Conservation (phyloP, 2,113 vertebrate genomes). For the Dipodomys spectabilis region DNA sequence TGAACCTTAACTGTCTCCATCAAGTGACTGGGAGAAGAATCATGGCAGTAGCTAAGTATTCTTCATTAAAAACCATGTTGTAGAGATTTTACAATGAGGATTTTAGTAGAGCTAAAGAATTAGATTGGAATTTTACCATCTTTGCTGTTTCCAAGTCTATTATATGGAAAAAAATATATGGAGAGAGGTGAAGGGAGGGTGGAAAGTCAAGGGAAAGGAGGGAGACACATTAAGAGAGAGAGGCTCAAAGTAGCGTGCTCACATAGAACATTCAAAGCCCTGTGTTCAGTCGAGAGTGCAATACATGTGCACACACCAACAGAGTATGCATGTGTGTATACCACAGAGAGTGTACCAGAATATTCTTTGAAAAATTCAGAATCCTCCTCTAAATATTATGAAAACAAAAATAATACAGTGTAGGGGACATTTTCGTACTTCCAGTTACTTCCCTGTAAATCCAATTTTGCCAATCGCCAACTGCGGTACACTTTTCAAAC, state of each 20-base stretch:
- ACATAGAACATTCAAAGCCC: no score
- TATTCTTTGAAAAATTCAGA: not conserved
- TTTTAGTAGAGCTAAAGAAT: slow-evolving; percentile 85
- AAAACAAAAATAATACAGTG: not conserved
- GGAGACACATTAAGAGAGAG: no score
- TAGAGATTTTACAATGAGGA: slow-evolving; percentile 85
- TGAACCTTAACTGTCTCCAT: slow-evolving; percentile 86
- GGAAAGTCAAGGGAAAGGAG: no score
- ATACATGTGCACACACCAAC: no score
- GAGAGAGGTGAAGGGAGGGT: no score
- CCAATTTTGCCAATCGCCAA: slow-evolving; percentile 37
- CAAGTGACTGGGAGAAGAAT: slow-evolving; percentile 85
- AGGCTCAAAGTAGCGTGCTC: no score
- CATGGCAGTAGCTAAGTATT: slow-evolving; percentile 84
- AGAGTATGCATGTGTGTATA: no score
- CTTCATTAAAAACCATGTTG: slow-evolving; percentile 86
- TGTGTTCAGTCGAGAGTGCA: no score
- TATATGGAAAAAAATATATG: slow-evolving; percentile 32
- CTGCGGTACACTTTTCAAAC: slow-evolving; percentile 59
- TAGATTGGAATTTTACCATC: slow-evolving; percentile 86
- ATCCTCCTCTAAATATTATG: not conserved
- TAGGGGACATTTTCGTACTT: not conserved
- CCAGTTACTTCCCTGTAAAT: slow-evolving; percentile 51
- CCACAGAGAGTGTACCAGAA: not conserved
- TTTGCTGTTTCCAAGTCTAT: slow-evolving; percentile 77